Conservation (phyloP, 1,140 invertebrate genomes). For the Cydia splendana region DNA sequence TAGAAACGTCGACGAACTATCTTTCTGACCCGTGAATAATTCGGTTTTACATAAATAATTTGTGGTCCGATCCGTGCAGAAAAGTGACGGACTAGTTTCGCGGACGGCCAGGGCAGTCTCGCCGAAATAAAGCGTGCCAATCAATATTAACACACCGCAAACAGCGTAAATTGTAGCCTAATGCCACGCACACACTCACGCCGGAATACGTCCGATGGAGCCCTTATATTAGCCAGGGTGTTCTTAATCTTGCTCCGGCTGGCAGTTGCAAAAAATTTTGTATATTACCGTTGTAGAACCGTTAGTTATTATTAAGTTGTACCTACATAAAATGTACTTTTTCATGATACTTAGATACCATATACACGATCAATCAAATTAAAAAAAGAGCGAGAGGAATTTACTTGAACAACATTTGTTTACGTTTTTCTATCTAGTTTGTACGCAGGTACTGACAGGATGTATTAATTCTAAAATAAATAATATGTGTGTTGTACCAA, state of each 20-base stretch:
- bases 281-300: conserved; percentile 42
- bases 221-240: conserved; percentile 61
- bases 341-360: no score
- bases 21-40: conserved; percentile 12
- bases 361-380: no score
- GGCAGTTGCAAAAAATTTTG: neutral
- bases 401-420: no score
- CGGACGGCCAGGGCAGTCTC: conserved; percentile 66
- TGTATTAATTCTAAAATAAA: no score
- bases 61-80: conserved; percentile 6
- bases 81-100: conserved; percentile 48
- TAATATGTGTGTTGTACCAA: conserved; percentile 51
- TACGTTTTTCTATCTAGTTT: no score
- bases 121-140: conserved; percentile 78
- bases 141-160: conserved; percentile 80
- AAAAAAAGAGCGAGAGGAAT: no score
- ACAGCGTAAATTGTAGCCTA: conserved; percentile 80
- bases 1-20: neutral
- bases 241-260: conserved; percentile 40
- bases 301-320: no score
- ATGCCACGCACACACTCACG: conserved; percentile 69
- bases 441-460: no score
- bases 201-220: conserved; percentile 43
- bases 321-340: no score
- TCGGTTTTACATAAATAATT: conserved; percentile 22